Conservation (phyloP, 1,140 invertebrate species). For the Centruroides vittatus region DNA sequence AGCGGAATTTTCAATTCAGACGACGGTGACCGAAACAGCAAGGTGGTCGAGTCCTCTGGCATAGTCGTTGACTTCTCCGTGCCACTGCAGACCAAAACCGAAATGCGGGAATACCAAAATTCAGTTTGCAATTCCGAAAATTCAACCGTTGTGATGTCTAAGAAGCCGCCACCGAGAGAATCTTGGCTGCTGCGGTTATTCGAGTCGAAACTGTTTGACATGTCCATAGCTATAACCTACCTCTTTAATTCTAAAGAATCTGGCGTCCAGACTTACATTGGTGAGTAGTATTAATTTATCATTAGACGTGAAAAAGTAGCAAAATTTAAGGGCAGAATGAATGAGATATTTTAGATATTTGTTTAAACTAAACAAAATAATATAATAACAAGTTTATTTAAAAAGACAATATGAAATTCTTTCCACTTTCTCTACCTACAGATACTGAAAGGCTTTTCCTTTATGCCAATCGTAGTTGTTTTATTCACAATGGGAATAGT, state of each 20-base stretch:
- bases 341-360: too few relatives aligned
- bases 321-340: too few relatives aligned
- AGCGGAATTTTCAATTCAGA: conserved; percentile 62
- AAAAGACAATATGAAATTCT: too few relatives aligned
- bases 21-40: conserved; percentile 35
- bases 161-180: conserved; percentile 24
- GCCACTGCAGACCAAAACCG: conserved; percentile 22
- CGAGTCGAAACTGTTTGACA: conserved; percentile 92
- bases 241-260: conserved; percentile 97
- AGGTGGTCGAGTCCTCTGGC: background rate
- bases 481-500: too few relatives aligned
- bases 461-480: too few relatives aligned
- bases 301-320: background rate
- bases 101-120: background rate
- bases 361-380: too few relatives aligned
- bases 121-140: background rate
- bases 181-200: conserved; percentile 73
- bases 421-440: too few relatives aligned
- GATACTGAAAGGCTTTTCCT: too few relatives aligned
- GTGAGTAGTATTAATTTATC: conserved; percentile 31
- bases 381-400: too few relatives aligned
- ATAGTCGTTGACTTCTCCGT: conserved; percentile 2
- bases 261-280: conserved; percentile 88
- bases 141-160: conserved; percentile 17
- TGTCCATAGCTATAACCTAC: conserved; percentile 95